phyloP scores from a whole-genome alignment of 2,113 vertebrate species.

The Paracyprichromis sp. region DNA sequence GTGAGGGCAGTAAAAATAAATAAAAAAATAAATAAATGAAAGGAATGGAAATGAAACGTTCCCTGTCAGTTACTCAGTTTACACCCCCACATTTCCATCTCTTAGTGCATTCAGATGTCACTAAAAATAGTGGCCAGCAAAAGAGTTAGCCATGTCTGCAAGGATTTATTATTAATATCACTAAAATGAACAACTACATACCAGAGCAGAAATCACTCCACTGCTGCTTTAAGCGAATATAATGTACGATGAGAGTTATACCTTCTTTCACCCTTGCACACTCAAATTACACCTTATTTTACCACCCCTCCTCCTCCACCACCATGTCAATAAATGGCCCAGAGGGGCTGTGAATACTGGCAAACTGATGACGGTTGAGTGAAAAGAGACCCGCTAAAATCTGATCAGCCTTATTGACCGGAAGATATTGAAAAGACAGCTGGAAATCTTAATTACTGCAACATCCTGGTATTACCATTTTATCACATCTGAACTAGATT shows the following conservation, averaged over 20 bases:
- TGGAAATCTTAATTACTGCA: slow-evolving; percentile 38
- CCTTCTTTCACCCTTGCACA: neutral
- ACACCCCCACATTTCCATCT: slow-evolving; percentile 12
- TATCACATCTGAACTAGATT: slow-evolving; percentile 26
- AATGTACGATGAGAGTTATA: neutral
- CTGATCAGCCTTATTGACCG: slow-evolving; percentile 49
- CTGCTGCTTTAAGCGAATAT: neutral
- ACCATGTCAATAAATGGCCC: slow-evolving; percentile 35
- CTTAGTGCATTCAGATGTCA: neutral
- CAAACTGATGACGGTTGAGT: slow-evolving; percentile 26
- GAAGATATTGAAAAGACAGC: slow-evolving; percentile 23
- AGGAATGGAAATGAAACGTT: slow-evolving; percentile 37
- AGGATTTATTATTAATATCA: neutral
- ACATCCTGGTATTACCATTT: neutral
- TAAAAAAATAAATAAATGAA: slow-evolving; percentile 31
- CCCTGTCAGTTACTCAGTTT: slow-evolving; percentile 34
- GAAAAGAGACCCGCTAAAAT: slow-evolving; percentile 27
- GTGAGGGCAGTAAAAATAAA: slow-evolving; percentile 37
- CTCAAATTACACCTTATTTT: slow-evolving; percentile 1
- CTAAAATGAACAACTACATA: neutral
- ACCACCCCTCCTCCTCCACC: neutral
- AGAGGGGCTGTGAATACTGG: neutral
- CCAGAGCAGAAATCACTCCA: neutral
- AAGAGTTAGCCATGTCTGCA: neutral
- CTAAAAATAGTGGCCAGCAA: neutral